Evolutionary conservation across 2,888 invertebrate species (phyloP).

Genomic region (Caenorhabditis sp.): DNA sequence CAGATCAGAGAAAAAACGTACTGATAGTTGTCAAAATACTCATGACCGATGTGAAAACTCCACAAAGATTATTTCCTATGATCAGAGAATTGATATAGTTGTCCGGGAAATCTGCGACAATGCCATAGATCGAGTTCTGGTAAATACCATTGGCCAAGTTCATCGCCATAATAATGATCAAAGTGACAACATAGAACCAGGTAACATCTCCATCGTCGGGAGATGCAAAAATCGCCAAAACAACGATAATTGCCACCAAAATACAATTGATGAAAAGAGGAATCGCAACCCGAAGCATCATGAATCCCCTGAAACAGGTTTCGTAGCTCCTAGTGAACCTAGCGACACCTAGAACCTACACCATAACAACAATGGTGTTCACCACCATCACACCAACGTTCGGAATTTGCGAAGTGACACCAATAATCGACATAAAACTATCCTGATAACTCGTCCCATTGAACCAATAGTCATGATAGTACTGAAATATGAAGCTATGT

Average conservation of each 20-base stretch:
- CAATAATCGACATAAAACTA: constrained; percentile 85
- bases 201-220: constrained; percentile 68
- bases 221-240: constrained; percentile 73
- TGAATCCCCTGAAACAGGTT: constrained; percentile 78
- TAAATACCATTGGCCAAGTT: constrained; percentile 89
- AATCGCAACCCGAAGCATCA: constrained; percentile 84
- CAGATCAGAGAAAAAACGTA: constrained; percentile 49
- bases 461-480: constrained; percentile 86
- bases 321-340: background rate
- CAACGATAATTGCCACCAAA: constrained; percentile 72
- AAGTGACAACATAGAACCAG: constrained; percentile 73
- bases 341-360: constrained; percentile 20
- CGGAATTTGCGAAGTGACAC: constrained; percentile 90
- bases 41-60: constrained; percentile 69
- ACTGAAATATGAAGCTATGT: too few species aligned
- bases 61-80: constrained; percentile 74
- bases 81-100: constrained; percentile 92
- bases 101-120: constrained; percentile 85
- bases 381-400: constrained; percentile 84
- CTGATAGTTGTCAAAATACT: constrained; percentile 65
- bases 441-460: constrained; percentile 75
- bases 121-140: constrained; percentile 93
- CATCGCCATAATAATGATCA: constrained; percentile 73
- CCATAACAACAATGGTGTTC: constrained; percentile 63
- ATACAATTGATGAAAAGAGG: constrained; percentile 65